These are phyloP conservation scores for Drosophila nebulosa DNA, from an alignment of 1,140 invertebrate genomes.

Conservation along the genomic window DNA sequence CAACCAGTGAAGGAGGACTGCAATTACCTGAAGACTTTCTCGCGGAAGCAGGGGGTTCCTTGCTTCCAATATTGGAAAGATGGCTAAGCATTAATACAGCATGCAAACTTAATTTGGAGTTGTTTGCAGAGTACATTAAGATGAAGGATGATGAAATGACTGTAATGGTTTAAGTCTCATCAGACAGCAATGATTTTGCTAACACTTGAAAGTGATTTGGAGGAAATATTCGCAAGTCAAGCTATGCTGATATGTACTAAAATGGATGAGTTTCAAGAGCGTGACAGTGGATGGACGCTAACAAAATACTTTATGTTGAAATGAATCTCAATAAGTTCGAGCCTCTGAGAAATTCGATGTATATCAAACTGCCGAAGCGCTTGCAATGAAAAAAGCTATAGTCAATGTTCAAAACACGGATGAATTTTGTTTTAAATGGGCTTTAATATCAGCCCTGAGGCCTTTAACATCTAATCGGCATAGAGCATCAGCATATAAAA, in stretches of 20 bases:
- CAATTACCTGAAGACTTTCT: not conserved
- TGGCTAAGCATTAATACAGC: too few relatives aligned
- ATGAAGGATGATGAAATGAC: too few relatives aligned
- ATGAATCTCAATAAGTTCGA: slow-evolving; percentile 63
- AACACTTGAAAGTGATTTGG: not conserved
- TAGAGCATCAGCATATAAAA: not conserved
- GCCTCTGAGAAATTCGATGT: slow-evolving; percentile 11
- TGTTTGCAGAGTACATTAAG: too few relatives aligned
- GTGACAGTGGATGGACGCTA: slow-evolving; percentile 69
- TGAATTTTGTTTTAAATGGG: not conserved
- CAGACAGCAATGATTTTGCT: too few relatives aligned
- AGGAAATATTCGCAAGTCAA: not conserved
- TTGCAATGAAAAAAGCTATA: not conserved
- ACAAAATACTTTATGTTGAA: slow-evolving; percentile 43
- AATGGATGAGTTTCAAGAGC: slow-evolving; percentile 60
- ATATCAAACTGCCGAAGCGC: not conserved
- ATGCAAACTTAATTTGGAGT: too few relatives aligned
- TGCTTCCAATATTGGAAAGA: too few relatives aligned
- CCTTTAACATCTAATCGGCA: not conserved
- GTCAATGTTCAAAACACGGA: not conserved
- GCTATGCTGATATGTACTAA: not conserved
- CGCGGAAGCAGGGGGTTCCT: not conserved
- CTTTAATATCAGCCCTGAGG: too few relatives aligned
- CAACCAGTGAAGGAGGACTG: not conserved
- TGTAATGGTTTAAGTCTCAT: too few relatives aligned